Conservation (phyloP, 2,888 invertebrate species). For the Trichopoda pennipes region DNA sequence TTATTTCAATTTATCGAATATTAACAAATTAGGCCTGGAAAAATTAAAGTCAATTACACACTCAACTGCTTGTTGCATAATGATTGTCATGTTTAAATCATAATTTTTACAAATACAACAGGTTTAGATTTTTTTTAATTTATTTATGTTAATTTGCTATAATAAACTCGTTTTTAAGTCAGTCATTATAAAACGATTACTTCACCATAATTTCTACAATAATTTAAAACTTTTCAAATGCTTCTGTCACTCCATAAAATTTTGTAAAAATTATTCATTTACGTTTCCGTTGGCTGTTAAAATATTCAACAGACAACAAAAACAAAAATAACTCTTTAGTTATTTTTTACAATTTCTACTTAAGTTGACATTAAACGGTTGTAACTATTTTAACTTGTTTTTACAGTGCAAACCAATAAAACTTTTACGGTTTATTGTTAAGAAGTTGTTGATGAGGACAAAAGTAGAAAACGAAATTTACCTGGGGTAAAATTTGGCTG, state of each 20-base stretch:
- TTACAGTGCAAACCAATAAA: too few species aligned
- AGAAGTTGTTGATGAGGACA: too few species aligned
- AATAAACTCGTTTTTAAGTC: neutral
- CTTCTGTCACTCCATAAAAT: neutral
- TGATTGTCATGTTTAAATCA: neutral
- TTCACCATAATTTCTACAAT: neutral
- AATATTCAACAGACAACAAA: too few species aligned
- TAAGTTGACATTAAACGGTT: too few species aligned
- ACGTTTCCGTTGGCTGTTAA: too few species aligned
- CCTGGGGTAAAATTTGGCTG: too few species aligned
- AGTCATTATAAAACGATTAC: constrained; percentile 13
- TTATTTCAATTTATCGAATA: too few species aligned
- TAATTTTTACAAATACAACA: neutral
- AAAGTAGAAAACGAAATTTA: too few species aligned
- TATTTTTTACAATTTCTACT: too few species aligned
- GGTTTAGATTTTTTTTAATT: neutral
- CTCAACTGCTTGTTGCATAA: neutral
- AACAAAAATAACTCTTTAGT: too few species aligned
- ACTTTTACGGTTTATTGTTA: too few species aligned
- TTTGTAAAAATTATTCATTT: neutral
- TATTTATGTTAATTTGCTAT: neutral
- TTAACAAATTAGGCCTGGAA: neutral
- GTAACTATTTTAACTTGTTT: too few species aligned
- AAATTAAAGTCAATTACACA: neutral
- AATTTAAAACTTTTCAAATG: neutral